A percentile compares a stretch with the other conserved stretches of the same genome.
phyloP scores from a whole-genome alignment of 2,113 vertebrate species.

The Cyprinodon tularosa region DNA sequence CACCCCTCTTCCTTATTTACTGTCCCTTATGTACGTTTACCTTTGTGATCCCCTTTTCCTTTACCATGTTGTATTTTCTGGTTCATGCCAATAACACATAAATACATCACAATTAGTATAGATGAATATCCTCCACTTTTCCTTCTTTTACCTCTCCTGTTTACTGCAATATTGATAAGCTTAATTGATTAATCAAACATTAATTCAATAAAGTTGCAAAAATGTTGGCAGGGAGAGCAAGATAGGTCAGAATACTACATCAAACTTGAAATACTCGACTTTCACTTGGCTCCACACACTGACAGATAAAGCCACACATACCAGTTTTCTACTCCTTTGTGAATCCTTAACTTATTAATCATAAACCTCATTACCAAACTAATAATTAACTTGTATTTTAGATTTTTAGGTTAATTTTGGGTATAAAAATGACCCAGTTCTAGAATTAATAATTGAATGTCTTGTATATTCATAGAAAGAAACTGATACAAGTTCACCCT shows the following conservation, averaged over 20 bases:
- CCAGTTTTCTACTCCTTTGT: slow-evolving; percentile 21
- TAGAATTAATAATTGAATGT: slow-evolving; percentile 71
- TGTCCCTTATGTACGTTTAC: slow-evolving; percentile 40
- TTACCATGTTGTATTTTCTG: slow-evolving; percentile 54
- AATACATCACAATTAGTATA: slow-evolving; percentile 31
- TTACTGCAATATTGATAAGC: neutral
- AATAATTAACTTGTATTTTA: slow-evolving; percentile 78
- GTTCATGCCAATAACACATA: slow-evolving; percentile 65
- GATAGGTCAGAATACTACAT: slow-evolving; percentile 13
- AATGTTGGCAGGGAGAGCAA: neutral
- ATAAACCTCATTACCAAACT: slow-evolving; percentile 78
- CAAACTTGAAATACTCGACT: slow-evolving; percentile 15
- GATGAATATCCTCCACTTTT: slow-evolving; percentile 4
- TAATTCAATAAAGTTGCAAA: neutral
- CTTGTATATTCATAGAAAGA: slow-evolving; percentile 71
- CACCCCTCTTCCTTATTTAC: slow-evolving; percentile 66
- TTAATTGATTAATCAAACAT: neutral
- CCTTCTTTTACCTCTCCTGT: slow-evolving; percentile 28
- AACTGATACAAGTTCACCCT: slow-evolving; percentile 47
- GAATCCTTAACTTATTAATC: slow-evolving; percentile 76
- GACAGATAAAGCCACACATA: slow-evolving; percentile 19
- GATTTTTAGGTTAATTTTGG: slow-evolving; percentile 74
- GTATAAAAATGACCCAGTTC: slow-evolving; percentile 72
- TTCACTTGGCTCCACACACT: slow-evolving; percentile 11
- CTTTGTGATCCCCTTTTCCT: slow-evolving; percentile 41